Percentiles rank a stretch among this genome's conserved stretches.
These are phyloP conservation scores for Ceramica pisi DNA, from an alignment of 2,888 invertebrate species.

Conservation along the genomic window DNA sequence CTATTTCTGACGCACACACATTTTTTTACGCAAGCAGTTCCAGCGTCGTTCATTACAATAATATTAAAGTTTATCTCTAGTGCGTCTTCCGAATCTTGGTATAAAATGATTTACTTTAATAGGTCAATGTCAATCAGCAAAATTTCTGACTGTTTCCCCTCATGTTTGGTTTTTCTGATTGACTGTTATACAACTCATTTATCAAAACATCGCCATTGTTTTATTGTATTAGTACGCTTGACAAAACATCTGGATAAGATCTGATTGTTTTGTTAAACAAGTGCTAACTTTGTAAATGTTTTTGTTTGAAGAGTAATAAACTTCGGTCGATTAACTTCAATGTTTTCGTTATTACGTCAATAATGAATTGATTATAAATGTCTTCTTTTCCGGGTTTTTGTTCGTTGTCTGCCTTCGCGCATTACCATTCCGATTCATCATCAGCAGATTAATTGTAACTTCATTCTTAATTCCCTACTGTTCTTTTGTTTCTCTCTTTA, in stretches of 20 bases:
- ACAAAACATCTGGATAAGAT: slow-evolving; percentile 33
- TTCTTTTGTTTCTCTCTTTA: neutral
- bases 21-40: slow-evolving; percentile 20
- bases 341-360: slow-evolving; percentile 39
- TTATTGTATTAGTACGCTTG: slow-evolving; percentile 22
- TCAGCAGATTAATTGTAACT: no score
- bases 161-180: slow-evolving; percentile 13
- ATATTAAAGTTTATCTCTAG: slow-evolving; percentile 31
- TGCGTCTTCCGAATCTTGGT: slow-evolving; percentile 38
- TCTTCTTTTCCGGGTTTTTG: slow-evolving; percentile 14
- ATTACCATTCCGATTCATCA: neutral
- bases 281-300: slow-evolving; percentile 20
- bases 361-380: slow-evolving; percentile 9
- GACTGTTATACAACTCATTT: slow-evolving; percentile 13
- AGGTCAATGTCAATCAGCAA: slow-evolving; percentile 43
- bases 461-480: neutral
- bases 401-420: neutral
- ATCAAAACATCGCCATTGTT: slow-evolving; percentile 20
- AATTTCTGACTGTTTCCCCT: slow-evolving; percentile 19
- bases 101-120: slow-evolving; percentile 29
- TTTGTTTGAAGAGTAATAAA: slow-evolving; percentile 22
- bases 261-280: slow-evolving; percentile 28
- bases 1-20: slow-evolving; percentile 48
- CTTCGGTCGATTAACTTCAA: slow-evolving; percentile 27
- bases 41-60: slow-evolving; percentile 17